Evolutionary conservation across 2,888 invertebrate species (phyloP), one percentile per base, ranked within the genome.

Genomic region (Chrysomela aeneicollis): DNA sequence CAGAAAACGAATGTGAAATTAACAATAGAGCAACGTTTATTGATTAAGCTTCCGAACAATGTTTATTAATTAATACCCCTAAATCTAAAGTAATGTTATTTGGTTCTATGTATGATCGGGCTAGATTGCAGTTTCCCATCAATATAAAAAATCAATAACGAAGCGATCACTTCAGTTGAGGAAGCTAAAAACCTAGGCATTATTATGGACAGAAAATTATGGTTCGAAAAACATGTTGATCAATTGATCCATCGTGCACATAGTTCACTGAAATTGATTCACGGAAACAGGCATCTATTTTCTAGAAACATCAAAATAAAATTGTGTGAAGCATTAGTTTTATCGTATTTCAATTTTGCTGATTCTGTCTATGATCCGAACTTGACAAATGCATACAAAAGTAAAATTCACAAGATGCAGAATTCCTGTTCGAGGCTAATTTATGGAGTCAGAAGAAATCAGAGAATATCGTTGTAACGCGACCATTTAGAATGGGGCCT

Each of bases 21-120:
- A 51, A 19, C 26, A 51, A 51, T 51, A 51, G 22, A 26, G 51
- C 19, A 15, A 22, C 19, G 22, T 21, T 51, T 21, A 51, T 51
- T 22, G 19, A 22, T 1, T 19, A 22, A 1, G 51, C 51, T 21
- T 21, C 21, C 19, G 51, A 51, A 10, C 51, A 51, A n/a, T 51
- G 51, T 22, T 22, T 51, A 51, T 6, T 51, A 21, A 51, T 51
- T 8, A 51, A 51, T 22, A 22, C 22, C n/a, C 19, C 22, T 3
- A 21, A 21, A 51, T 51, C 51, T 21, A 21, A 51, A 9, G 19
- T 51, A 5, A 51, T 51, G 19, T 10, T 51, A 22, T 51, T 51
- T 51, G 51, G 22, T 12, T 21, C 21, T 51, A 51, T 21, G 22
- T 22, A 22, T 21, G 19, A 51, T 22, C 19, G 22, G 22, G 21